Conservation (phyloP, 2,113 vertebrate species). For the Eonycteris spelaea region DNA sequence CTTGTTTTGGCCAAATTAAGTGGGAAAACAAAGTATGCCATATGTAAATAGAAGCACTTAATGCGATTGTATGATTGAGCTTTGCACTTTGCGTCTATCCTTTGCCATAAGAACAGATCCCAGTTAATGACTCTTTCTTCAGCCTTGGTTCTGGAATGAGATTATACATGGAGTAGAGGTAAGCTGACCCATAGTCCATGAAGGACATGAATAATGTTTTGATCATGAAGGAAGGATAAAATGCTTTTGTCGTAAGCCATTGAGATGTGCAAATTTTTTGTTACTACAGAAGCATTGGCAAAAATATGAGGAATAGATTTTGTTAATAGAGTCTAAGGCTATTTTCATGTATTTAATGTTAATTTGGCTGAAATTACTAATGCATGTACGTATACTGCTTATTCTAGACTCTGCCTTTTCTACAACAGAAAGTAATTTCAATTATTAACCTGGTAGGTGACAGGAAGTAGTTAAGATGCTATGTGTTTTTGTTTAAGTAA, state of each 20-base stretch:
- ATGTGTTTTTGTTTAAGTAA: neutral
- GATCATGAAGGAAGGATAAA: neutral
- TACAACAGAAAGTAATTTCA: neutral
- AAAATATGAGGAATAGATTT: neutral
- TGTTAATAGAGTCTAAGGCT: neutral
- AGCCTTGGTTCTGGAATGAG: neutral
- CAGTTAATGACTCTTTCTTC: neutral
- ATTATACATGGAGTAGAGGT: neutral
- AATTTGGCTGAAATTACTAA: neutral
- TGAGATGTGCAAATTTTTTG: neutral
- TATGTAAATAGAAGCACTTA: neutral
- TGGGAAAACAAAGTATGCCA: neutral
- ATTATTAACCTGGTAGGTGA: neutral
- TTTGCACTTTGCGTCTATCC: neutral
- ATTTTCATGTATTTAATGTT: neutral
- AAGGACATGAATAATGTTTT: neutral
- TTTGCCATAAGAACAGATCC: neutral
- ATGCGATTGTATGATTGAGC: neutral
- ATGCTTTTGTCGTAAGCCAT: neutral
- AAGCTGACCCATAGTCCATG: neutral
- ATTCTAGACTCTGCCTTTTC: neutral
- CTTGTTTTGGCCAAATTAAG: neutral
- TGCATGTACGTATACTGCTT: neutral
- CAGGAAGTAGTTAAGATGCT: neutral
- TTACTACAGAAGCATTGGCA: neutral